These are phyloP conservation scores for Loripinus fragilis DNA, from an alignment of 2,888 invertebrate genomes.

Conservation along the genomic window DNA sequence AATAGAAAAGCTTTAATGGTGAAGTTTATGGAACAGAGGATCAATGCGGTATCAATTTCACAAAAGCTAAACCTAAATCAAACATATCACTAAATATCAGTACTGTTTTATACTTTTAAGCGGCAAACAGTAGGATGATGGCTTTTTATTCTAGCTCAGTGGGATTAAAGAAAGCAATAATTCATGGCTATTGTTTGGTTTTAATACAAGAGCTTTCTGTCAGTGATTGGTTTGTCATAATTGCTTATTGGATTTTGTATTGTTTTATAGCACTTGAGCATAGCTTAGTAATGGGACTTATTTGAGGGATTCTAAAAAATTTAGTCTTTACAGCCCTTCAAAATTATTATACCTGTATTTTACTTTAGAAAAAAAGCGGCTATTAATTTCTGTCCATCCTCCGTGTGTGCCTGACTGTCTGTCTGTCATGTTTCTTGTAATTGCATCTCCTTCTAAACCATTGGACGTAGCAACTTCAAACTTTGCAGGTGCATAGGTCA, in stretches of 20 bases:
- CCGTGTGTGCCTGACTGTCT: too few species aligned
- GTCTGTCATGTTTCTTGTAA: too few species aligned
- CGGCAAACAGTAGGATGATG: not conserved
- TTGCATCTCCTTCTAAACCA: too few species aligned
- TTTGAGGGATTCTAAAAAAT: too few species aligned
- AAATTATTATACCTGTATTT: too few species aligned
- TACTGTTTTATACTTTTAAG: not conserved
- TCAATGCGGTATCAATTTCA: not conserved
- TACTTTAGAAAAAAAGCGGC: too few species aligned
- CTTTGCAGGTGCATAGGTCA: too few species aligned
- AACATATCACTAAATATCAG: not conserved
- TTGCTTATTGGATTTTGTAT: not conserved
- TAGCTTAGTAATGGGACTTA: not conserved
- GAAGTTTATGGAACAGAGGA: not conserved
- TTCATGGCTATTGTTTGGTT: not conserved
- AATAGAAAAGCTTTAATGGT: not conserved
- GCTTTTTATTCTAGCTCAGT: conserved; percentile 12
- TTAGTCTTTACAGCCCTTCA: too few species aligned
- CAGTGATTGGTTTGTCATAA: not conserved
- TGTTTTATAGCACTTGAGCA: not conserved
- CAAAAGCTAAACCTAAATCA: not conserved
- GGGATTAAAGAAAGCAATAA: conserved; percentile 17
- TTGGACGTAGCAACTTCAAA: too few species aligned
- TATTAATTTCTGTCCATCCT: too few species aligned
- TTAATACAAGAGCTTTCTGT: not conserved